Base-by-base conservation (phyloP, 1,140 invertebrate genomes). In the Penaeus vannamei region DNA sequence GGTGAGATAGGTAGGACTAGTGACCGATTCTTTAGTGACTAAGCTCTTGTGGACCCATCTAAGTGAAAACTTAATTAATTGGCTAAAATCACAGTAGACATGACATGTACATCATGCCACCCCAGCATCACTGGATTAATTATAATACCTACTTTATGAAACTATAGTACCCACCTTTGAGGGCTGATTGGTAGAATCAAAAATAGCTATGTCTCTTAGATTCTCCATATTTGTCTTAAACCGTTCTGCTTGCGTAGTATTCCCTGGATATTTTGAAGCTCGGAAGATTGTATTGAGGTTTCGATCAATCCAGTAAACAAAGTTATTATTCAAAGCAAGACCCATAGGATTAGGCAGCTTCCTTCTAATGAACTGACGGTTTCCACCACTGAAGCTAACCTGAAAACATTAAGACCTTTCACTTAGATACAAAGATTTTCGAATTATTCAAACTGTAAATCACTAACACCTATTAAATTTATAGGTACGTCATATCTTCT, bases 331-430 rank as follows among this genome's bases (percentile, higher is more conserved):
- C 7, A 99, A 95, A 0, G 98, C 96, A 29, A 99, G 95, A 79
- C 98, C 98, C 95, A 98, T 98, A 1, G 98, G 98, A 92, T 98
- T 98, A 0, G 98, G 98, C 23, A 99, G 93, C 92, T 98, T 97
- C 0, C 96, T 94, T 32, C 97, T 94, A 32, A 99, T 96, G 0
- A 98, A 95, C 91, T 94, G 92, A 32, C 94, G 92, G 59, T 92
- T 93, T 53, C 92, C 93, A 59, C 94, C 94, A 91, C 92, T 93
- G 84, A 92, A 94, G 0, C 92, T 92, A 10, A 94, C 93, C 91
- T 91, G 86, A 42, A 85, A 86, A n/a, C 12, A 42, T n/a, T 3
- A 60, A 53, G 22, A 29, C 26, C 4, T 42, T 32, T 80, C 23
- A 14, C 2, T 80, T 4, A 80, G 23, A 36, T 80, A 17, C 26